Percentiles rank a stretch among this genome's conserved stretches.
Evolutionary conservation across 2,797 vertebrate species (phyloP).

Genomic region (Holocentrus rufus): DNA sequence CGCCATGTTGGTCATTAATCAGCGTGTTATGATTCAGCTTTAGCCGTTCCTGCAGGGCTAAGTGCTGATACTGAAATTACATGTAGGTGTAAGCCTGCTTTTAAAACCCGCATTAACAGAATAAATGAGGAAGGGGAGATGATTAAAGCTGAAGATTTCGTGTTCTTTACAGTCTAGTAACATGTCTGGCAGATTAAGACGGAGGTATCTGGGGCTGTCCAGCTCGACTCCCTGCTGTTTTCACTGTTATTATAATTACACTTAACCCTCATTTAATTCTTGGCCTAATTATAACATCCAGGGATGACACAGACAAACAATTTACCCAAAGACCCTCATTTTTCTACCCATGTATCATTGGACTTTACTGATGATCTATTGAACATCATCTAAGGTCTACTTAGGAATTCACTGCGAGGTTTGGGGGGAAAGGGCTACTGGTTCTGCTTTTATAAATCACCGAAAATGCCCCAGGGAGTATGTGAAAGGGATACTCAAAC

Average conservation of each 20-base stretch:
- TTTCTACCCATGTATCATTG: background rate
- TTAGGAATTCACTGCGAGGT: too few species aligned
- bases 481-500: too few species aligned
- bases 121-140: background rate
- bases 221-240: background rate
- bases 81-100: background rate
- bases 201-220: background rate
- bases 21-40: background rate
- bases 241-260: background rate
- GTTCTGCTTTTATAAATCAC: too few species aligned
- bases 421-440: too few species aligned
- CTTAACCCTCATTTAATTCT: background rate
- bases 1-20: background rate
- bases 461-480: too few species aligned
- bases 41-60: background rate
- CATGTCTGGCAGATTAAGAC: background rate
- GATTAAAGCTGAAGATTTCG: background rate
- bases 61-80: background rate
- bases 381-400: too few species aligned
- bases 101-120: background rate
- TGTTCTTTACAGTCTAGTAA: background rate
- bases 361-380: too few species aligned
- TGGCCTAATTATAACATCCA: background rate
- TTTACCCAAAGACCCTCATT: background rate
- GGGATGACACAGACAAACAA: background rate